Conservation (phyloP, 2,888 invertebrate genomes). For the Dysmachus trigonus region DNA sequence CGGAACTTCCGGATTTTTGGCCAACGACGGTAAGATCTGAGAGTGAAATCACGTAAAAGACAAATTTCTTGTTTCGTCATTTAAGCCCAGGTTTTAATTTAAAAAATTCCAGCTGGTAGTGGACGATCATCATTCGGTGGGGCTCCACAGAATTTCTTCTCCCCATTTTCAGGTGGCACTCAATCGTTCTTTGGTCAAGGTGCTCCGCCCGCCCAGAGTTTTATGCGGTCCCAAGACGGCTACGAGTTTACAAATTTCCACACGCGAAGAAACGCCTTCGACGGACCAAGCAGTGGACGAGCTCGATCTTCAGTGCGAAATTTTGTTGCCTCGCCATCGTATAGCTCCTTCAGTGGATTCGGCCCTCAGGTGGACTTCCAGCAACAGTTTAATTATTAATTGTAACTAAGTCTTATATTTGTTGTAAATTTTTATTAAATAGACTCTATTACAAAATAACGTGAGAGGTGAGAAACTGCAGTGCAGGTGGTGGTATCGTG, state of each 20-base stretch:
- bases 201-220: not conserved
- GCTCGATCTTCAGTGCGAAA: not conserved
- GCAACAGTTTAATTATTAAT: conserved; percentile 9
- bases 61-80: not conserved
- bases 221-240: not conserved
- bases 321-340: not conserved
- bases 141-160: not conserved
- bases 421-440: conserved; percentile 8
- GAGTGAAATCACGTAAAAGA: not conserved
- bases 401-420: not conserved
- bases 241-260: conserved; percentile 33
- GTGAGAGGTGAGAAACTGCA: not conserved
- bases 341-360: not conserved
- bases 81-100: not conserved
- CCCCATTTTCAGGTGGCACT: not conserved
- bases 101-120: not conserved
- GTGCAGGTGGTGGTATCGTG: not conserved
- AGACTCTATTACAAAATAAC: not conserved
- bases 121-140: not conserved
- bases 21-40: not conserved
- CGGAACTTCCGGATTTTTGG: not conserved
- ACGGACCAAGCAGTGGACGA: not conserved
- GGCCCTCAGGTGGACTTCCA: not conserved
- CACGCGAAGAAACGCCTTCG: not conserved
- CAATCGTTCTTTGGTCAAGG: not conserved